These are phyloP conservation scores for Megathymus violae DNA, from an alignment of 1,140 invertebrate species.

Conservation along the genomic window DNA sequence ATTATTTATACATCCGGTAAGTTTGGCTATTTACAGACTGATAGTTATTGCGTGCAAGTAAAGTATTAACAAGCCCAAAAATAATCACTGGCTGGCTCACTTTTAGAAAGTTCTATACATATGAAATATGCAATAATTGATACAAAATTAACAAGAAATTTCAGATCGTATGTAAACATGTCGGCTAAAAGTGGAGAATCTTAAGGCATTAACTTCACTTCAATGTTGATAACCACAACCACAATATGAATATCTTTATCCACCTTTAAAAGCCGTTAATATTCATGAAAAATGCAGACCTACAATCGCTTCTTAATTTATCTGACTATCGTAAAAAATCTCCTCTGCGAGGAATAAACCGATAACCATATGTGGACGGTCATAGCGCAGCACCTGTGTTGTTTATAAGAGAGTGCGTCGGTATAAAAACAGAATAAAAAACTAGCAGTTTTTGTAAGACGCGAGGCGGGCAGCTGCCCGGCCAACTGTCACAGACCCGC, in stretches of 20 bases:
- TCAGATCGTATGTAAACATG: not conserved
- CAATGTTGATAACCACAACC: conserved; percentile 20
- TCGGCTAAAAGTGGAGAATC: not conserved
- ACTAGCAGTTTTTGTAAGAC: conserved; percentile 77
- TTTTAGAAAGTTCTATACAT: no score
- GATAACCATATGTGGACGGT: conserved; percentile 79
- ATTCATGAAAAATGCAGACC: conserved; percentile 33
- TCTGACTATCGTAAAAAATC: conserved; percentile 58
- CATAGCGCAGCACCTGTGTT: conserved; percentile 80
- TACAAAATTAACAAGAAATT: not conserved
- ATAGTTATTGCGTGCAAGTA: no score
- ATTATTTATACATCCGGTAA: no score
- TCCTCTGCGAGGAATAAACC: conserved; percentile 55
- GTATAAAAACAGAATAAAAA: conserved; percentile 78
- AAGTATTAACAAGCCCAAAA: no score
- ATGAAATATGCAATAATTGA: no score
- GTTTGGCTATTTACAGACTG: no score
- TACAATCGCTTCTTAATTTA: conserved; percentile 44
- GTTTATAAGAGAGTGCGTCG: conserved; percentile 80
- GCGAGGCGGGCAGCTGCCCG: conserved; percentile 73
- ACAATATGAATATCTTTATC: conserved; percentile 23
- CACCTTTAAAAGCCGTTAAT: conserved; percentile 39
- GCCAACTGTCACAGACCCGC: conserved; percentile 77
- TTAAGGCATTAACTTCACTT: conserved; percentile 9
- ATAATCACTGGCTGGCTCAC: no score